Evolutionary conservation across 2,113 vertebrate species (phyloP).

Genomic region (Telmatochromis brachygnathus): DNA sequence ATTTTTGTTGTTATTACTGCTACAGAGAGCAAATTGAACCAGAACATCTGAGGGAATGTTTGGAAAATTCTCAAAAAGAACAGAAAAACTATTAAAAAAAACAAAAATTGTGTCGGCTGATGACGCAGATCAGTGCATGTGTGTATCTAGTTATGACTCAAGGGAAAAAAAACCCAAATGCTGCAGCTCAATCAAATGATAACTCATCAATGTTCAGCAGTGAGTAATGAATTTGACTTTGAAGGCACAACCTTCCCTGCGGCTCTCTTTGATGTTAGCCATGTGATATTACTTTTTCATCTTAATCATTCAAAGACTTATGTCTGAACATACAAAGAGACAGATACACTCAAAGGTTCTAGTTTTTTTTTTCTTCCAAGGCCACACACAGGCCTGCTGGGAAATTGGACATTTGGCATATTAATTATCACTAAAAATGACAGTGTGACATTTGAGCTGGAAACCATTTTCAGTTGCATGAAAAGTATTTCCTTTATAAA

Average conservation of each 20-base stretch:
- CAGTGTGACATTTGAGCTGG: conserved; percentile 37
- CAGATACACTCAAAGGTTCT: conserved; percentile 3
- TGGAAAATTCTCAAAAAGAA: conserved; percentile 12
- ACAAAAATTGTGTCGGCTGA: background rate
- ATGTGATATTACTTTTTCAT: conserved; percentile 35
- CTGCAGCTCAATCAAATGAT: conserved; percentile 51
- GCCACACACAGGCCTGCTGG: conserved; percentile 31
- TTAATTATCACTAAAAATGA: conserved; percentile 36
- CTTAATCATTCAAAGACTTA: conserved; percentile 34
- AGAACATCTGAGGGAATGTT: conserved; percentile 61
- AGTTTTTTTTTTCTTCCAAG: background rate
- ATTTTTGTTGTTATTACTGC: conserved; percentile 44
- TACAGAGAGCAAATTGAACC: conserved; percentile 47
- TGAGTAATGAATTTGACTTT: conserved; percentile 32
- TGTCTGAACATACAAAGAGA: conserved; percentile 15
- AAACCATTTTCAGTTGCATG: conserved; percentile 12
- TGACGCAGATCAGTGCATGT: background rate
- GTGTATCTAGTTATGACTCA: background rate
- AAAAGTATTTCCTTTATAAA: background rate
- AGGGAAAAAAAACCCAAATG: background rate
- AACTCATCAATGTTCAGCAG: conserved; percentile 25
- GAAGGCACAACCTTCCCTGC: conserved; percentile 16
- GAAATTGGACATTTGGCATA: conserved; percentile 16
- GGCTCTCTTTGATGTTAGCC: conserved; percentile 25
- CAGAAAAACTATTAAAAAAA: background rate